phyloP scores from a whole-genome alignment of 1,140 invertebrate species.

The Trigoniulus corallinus region DNA sequence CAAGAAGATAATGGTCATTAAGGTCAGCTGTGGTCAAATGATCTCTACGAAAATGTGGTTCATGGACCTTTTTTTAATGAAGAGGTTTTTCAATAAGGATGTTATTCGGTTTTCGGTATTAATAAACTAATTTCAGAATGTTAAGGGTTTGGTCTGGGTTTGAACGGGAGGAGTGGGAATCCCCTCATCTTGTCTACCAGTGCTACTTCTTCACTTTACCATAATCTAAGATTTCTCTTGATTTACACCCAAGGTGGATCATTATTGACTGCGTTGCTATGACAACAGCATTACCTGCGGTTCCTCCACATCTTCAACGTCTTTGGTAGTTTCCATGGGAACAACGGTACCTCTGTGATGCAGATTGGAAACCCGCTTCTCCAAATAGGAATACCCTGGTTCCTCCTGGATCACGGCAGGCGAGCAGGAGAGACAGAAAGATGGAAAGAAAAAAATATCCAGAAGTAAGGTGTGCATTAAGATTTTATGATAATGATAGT shows the following conservation, averaged over 20 bases:
- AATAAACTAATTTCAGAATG: too few species aligned
- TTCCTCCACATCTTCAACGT: neutral
- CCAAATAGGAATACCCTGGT: neutral
- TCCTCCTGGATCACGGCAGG: neutral
- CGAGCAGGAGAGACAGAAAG: neutral
- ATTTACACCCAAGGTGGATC: neutral
- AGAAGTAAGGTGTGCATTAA: neutral
- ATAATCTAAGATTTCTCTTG: neutral
- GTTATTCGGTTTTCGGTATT: too few species aligned
- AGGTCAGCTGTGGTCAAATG: too few species aligned
- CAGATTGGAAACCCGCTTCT: neutral
- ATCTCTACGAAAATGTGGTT: too few species aligned
- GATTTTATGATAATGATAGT: too few species aligned
- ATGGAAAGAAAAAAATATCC: neutral
- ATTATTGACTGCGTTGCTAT: neutral
- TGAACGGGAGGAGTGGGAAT: too few species aligned
- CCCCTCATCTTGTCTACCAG: too few species aligned
- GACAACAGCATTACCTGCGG: slow-evolving; percentile 1
- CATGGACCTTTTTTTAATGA: too few species aligned
- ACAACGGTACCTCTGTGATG: neutral
- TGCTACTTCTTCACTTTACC: too few species aligned
- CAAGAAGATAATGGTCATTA: too few species aligned
- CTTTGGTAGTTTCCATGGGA: neutral
- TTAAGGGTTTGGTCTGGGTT: too few species aligned
- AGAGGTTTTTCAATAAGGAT: too few species aligned